Conservation (phyloP, 2,113 vertebrate genomes). For the Brachyhypopomus occidentalis region DNA sequence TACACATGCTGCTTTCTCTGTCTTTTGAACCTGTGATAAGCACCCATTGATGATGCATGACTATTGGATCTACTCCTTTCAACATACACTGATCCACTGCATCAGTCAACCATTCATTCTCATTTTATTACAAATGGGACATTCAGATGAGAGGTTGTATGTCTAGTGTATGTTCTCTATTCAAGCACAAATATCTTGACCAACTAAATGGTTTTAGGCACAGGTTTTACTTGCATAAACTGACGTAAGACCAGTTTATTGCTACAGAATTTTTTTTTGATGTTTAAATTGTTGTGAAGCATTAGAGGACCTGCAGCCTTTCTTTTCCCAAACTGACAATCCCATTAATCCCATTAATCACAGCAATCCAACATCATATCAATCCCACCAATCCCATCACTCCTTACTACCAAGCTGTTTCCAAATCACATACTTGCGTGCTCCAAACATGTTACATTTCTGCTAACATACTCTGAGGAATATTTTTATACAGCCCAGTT, state of each 20-base stretch:
- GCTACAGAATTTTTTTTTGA: not conserved
- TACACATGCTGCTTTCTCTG: conserved; percentile 53
- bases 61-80: conserved; percentile 19
- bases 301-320: conserved; percentile 32
- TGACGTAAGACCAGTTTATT: not conserved
- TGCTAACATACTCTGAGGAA: not conserved
- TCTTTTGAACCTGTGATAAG: conserved; percentile 45
- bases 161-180: conserved; percentile 17
- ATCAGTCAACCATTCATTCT: not conserved
- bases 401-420: not conserved
- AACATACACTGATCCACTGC: not conserved
- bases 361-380: no score
- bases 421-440: conserved; percentile 9
- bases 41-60: conserved; percentile 47
- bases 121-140: not conserved
- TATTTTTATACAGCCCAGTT: not conserved
- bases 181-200: not conserved
- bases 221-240: not conserved
- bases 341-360: not conserved
- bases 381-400: no score
- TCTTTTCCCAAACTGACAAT: conserved; percentile 13
- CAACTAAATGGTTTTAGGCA: not conserved
- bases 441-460: not conserved
- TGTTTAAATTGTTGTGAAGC: not conserved
- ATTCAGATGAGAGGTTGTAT: conserved; percentile 18